Conservation (phyloP, 2,797 vertebrate genomes). For the Oreochromis mossambicus region DNA sequence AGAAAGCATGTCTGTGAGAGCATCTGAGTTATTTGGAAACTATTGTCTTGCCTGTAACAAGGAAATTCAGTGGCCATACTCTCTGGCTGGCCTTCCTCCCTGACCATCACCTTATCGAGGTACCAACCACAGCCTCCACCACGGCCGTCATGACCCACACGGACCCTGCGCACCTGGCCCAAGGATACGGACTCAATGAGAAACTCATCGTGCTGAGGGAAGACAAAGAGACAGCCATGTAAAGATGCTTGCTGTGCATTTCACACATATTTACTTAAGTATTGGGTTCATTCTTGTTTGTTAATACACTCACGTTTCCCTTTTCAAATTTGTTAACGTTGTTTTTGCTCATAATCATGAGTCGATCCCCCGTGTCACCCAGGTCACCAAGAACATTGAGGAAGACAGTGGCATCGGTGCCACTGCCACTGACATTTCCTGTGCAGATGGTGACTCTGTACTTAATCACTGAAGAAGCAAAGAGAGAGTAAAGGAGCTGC, state of each 20-base stretch:
- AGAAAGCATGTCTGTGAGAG: not conserved
- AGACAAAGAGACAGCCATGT: not conserved
- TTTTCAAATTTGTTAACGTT: slow-evolving; percentile 95
- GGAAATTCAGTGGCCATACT: slow-evolving; percentile 86
- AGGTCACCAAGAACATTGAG: slow-evolving; percentile 86
- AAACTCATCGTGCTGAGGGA: slow-evolving; percentile 90
- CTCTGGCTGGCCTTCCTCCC: slow-evolving; percentile 94
- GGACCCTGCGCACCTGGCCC: slow-evolving; percentile 84
- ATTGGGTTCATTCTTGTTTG: not conserved
- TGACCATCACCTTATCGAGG: slow-evolving; percentile 92
- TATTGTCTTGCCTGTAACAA: slow-evolving; percentile 83
- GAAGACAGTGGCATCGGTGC: slow-evolving; percentile 92
- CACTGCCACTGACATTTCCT: slow-evolving; percentile 85
- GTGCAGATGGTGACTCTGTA: slow-evolving; percentile 91
- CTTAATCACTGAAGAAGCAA: slow-evolving; percentile 81
- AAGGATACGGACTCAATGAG: slow-evolving; percentile 88
- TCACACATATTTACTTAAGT: not conserved
- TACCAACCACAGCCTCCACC: slow-evolving; percentile 95
- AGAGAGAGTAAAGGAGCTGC: not conserved
- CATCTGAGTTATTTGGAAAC: not conserved
- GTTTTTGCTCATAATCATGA: slow-evolving; percentile 91
- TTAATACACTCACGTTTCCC: slow-evolving; percentile 83
- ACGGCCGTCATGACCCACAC: slow-evolving; percentile 91
- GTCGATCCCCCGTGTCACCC: slow-evolving; percentile 90
- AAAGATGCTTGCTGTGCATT: not conserved